Percentiles rank a stretch among this genome's conserved stretches.
These are phyloP conservation scores for Phoxinus dragarum DNA, from an alignment of 2,797 vertebrate genomes.

Conservation along the genomic window DNA sequence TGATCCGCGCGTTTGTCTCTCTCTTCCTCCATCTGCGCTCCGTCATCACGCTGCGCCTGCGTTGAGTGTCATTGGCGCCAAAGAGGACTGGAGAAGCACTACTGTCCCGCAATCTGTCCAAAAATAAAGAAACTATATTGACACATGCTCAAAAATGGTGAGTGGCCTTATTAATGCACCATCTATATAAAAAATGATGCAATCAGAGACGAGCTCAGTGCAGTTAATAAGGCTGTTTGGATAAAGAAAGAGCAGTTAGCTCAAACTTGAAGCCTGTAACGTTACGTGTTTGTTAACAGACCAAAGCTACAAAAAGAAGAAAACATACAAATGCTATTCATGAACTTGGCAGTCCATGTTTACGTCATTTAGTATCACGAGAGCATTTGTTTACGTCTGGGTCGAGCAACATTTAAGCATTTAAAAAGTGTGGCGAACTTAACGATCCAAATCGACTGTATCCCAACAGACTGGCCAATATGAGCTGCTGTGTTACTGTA, in stretches of 20 bases:
- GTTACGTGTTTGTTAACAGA: neutral
- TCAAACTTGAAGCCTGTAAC: constrained; percentile 3
- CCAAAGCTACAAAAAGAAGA: neutral
- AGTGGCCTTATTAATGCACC: constrained; percentile 37
- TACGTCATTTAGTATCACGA: neutral
- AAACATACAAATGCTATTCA: neutral
- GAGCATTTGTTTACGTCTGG: constrained; percentile 2
- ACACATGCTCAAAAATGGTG: constrained; percentile 59
- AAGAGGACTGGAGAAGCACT: constrained; percentile 58
- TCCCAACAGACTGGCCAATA: neutral
- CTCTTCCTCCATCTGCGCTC: constrained; percentile 47
- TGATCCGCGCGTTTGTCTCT: neutral
- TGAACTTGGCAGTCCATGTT: neutral
- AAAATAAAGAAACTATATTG: constrained; percentile 23
- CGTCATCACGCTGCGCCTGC: constrained; percentile 77
- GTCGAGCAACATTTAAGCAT: neutral
- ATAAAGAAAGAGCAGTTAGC: constrained; percentile 16
- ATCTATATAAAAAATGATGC: neutral
- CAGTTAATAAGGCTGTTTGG: neutral
- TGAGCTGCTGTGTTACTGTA: neutral
- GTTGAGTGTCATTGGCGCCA: constrained; percentile 76
- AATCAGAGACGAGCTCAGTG: neutral
- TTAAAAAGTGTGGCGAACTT: neutral
- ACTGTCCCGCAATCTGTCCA: constrained; percentile 34
- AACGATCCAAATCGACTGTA: neutral